Evolutionary conservation across 1,140 invertebrate genomes (phyloP), one percentile per base, ranked within the genome.

Genomic region (Drosophila obscura): DNA sequence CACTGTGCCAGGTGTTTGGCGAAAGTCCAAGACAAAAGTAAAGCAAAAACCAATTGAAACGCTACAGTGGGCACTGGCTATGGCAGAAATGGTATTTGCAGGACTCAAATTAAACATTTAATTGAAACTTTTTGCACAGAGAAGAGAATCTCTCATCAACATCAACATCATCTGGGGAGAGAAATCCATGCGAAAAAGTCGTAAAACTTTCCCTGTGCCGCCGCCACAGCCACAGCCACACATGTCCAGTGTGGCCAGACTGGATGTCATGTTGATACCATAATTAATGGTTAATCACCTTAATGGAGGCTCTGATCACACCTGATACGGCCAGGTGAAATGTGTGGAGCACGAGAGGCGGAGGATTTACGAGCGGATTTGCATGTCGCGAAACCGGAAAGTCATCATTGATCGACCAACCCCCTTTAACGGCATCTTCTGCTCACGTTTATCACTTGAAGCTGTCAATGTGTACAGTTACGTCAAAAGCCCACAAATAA

Each of bases 241-340:
- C 31, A 31, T 31, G 13, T 15, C 8, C 62, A 65, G 62, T 48
- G 58, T 65, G 62, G 9, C 63, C 66, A 69, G n/a, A 13, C 44
- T 68, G 67, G n/a, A 64, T 48, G 67, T 39, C 35, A 11, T 13
- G 52, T 41, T 69, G 31, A 69, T 35, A 9, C 26, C 26, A 8
- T 22, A 71, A 69, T 71, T 71, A 71, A 69, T 71, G 65, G 49
- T 50, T 39, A 52, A 68, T 44, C 67, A 26, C 51, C 65, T 71
- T 69, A 71, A 71, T 71, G 57, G 65, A 44, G 45, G 41, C 22
- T 46, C 50, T 7, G 64, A 68, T 39, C 64, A 68, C 64, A 69
- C 51, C 51, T 68, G 64, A 58, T 44, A 50, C 58, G 67, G 46
- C 52, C 65, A 13, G 35, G 51, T 69, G 66, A 69, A 69, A 69